A percentile compares a stretch with the other conserved stretches of the same genome.
phyloP scores from a whole-genome alignment of 2,113 vertebrate genomes.

The Candoia aspera region DNA sequence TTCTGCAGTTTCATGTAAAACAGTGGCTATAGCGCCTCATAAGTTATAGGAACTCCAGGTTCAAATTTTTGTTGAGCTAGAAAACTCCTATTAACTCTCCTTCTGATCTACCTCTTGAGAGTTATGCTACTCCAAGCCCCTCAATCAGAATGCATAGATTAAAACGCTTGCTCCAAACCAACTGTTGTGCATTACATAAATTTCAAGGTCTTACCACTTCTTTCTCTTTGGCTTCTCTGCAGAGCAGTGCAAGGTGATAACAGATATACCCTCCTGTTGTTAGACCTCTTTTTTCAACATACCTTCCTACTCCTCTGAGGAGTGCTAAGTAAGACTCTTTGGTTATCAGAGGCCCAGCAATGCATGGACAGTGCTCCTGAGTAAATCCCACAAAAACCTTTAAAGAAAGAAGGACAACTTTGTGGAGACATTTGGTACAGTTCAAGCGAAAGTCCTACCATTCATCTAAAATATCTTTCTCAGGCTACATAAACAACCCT shows the following conservation, averaged over 20 bases:
- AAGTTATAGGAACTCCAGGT: not conserved
- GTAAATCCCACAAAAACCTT: constrained; percentile 79
- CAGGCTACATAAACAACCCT: not conserved
- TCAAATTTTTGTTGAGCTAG: not conserved
- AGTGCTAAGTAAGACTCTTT: constrained; percentile 73
- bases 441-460: not conserved
- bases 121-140: not conserved
- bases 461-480: not conserved
- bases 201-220: not conserved
- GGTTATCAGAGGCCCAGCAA: constrained; percentile 78
- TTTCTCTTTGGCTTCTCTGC: not conserved
- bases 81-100: not conserved
- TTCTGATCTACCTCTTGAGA: not conserved
- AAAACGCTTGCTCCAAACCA: not conserved
- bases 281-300: not conserved
- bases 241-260: not conserved
- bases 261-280: not conserved
- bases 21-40: not conserved
- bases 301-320: constrained; percentile 77
- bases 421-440: not conserved
- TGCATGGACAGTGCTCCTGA: constrained; percentile 56
- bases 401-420: not conserved
- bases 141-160: not conserved
- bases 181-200: not conserved
- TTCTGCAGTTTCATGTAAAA: not conserved